Base-by-base conservation (phyloP, 37 sponge, comb jelly and placozoan species). In the Chondrilla cf. caribensis region DNA sequence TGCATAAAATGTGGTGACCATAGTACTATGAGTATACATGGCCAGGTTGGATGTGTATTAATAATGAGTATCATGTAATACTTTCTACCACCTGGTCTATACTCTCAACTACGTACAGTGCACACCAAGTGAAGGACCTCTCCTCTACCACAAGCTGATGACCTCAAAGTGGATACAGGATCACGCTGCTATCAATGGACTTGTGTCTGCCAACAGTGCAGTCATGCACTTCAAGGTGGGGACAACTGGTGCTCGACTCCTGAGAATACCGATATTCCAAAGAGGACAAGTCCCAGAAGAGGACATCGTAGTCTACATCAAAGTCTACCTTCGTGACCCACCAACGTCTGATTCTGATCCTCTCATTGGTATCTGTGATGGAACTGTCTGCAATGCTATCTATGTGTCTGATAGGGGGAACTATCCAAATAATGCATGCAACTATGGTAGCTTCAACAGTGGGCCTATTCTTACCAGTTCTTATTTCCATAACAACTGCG, bases 361-460 rank as follows among this genome's bases (percentile, higher is more conserved):
- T 73, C 24, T 42, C 41, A 2, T 39, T 7, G 21, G n/a, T n/a
- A 39, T 73, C 24, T 73, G 76, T 73, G 76, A 73, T 73, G 44
- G 44, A 42, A 22, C 88, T 31, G 67, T 78, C 26, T 82, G 60
- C 26, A 91, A 71, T 32, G 87, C 58, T 58, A 66, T 82, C n/a
- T 87, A 82, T 22, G 83, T 81, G 38, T 84, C 88, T 28, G 66
- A 39, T 24, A 58, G n/a, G 19, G 88, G 88, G 60, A 80, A 91
- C 54, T 87, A 58, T 82, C 81, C 81, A 26, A 31, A 33, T 4
- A 7, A 6, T 39, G 44, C 76, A 3, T 73, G 76, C 24, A 4
- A 73, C 1, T 73, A 43, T 40, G 24, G 2, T 1, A 3, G 25
- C 42, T 15, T 73, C 25, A 73, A 18, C 21, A 39, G 44, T 42